Evolutionary conservation across 2,888 invertebrate genomes (phyloP), one percentile per base, ranked within the genome.

Genomic region (Lasioglossum figueresi): DNA sequence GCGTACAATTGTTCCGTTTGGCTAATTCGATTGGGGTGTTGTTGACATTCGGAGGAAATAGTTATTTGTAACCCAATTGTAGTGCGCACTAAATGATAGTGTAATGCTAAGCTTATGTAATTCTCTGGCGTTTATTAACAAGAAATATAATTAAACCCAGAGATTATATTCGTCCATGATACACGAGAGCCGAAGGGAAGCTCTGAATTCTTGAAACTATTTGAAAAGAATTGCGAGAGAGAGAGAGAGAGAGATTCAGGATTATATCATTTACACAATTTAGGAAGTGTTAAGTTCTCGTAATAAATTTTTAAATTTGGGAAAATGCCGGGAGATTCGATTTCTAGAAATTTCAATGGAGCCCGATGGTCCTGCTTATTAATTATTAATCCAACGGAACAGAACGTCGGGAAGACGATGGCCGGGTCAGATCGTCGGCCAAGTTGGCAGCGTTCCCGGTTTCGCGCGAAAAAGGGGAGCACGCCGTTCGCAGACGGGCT

Each of bases 391-490:
- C 12, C 48, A 52, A 71, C 56, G 71, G 63, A 76, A 74, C 31
- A 71, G 76, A 77, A 37, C 56, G 37, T 56, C 16, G 27, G 52
- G 73, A 71, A 71, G 59, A 72, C 40, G 77, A 63, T 31, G 56
- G 76, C 4, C 19, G 27, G 34, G 73, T 77, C 68, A 70, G 73
- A 59, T 8, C 31, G n/a, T 8, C 37, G 75, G 75, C 66, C 85
- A 76, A 84, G 66, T 70, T 85, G 85, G 85, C 85, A 63, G 0
- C 16, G 68, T 59, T 56, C 80, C 85, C 76, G 43, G 59, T 70
- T 66, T 70, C 66, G 14, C 37, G 66, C 73, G 59, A 77, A 75
- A 80, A 80, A 71, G 71, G 45, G 52, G 40, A 31, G 31, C 37
- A 40, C n/a, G 37, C 14, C 76, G 70, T 45, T 76, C 34, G 76